Conservation (phyloP, 2,113 vertebrate genomes). For the Illadopsis cleaveri region DNA sequence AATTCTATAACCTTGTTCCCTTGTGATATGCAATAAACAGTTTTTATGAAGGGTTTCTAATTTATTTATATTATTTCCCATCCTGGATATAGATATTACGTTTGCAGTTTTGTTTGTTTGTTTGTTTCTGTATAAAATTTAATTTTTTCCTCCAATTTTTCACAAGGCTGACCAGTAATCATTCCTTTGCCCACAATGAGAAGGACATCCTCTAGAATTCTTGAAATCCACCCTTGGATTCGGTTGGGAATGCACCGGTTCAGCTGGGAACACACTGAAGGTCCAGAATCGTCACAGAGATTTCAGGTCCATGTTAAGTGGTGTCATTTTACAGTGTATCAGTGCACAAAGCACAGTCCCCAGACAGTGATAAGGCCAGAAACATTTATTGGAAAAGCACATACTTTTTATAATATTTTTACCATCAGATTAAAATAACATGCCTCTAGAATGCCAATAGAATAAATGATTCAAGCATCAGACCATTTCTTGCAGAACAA, state of each 20-base stretch:
- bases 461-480: background rate
- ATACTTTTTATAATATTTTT: background rate
- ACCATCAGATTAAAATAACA: background rate
- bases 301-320: background rate
- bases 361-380: background rate
- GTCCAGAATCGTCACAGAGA: background rate
- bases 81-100: background rate
- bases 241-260: accelerated
- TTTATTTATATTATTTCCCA: background rate
- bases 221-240: background rate
- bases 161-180: background rate
- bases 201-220: background rate
- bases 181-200: accelerated
- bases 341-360: accelerated
- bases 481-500: background rate
- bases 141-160: background rate
- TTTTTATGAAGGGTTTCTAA: background rate
- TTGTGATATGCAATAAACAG: background rate
- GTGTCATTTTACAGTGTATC: accelerated
- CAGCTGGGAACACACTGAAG: background rate
- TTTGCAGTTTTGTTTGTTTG: background rate
- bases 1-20: background rate
- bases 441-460: background rate
- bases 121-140: background rate
- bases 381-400: background rate